A percentile compares a stretch with the other conserved stretches of the same genome.
Evolutionary conservation across 2,888 invertebrate genomes (phyloP).

Genomic region (Oegoconia quadripuncta): DNA sequence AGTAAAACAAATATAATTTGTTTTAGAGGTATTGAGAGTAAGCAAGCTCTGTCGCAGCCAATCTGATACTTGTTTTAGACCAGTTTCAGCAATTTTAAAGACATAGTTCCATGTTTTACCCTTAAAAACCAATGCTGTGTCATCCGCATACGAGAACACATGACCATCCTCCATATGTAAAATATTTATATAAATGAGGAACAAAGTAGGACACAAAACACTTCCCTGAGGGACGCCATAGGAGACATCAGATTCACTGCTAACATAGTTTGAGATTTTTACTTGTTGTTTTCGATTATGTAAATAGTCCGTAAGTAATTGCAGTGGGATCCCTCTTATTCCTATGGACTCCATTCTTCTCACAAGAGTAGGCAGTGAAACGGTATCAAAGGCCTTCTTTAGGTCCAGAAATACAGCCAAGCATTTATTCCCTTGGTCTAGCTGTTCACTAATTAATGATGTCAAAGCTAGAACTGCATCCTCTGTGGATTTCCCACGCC

Average conservation of each 20-base stretch:
- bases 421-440: not conserved
- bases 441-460: not conserved
- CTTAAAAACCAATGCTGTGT: not conserved
- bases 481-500: not conserved
- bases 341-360: not conserved
- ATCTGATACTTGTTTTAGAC: not conserved
- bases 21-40: not conserved
- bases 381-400: slow-evolving; percentile 4
- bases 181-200: not conserved
- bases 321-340: not conserved
- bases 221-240: slow-evolving; percentile 7
- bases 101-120: not conserved
- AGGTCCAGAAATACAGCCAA: not conserved
- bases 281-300: not conserved
- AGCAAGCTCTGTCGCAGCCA: not conserved
- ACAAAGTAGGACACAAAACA: slow-evolving; percentile 1
- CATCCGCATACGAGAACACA: not conserved
- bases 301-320: not conserved
- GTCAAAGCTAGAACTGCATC: not conserved
- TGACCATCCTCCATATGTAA: not conserved
- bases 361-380: slow-evolving; percentile 1
- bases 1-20: not conserved
- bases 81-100: not conserved
- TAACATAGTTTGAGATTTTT: not conserved
- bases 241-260: not conserved